These are phyloP conservation scores for Stichodactyla helianthus DNA, from an alignment of 64 coral and sea anemone species.

Conservation along the genomic window DNA sequence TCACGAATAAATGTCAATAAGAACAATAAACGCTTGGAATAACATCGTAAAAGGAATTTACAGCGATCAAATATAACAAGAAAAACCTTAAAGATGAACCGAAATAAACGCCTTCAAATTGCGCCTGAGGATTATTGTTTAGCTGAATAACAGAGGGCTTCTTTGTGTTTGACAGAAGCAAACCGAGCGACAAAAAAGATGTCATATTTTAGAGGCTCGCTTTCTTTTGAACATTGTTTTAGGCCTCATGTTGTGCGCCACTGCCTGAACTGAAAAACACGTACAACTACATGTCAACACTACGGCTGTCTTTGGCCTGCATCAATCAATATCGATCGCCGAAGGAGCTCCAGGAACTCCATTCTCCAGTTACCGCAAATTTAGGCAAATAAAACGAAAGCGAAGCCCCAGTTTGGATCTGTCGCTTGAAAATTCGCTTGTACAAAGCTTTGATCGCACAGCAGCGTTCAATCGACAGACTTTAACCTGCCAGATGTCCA, in stretches of 20 bases:
- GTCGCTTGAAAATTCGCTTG: not conserved
- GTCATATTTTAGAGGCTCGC: not conserved
- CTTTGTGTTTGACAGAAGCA: not conserved
- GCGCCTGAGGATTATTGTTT: not conserved
- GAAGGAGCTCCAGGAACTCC: not conserved
- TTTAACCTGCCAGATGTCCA: not conserved
- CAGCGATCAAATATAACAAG: slow-evolving; percentile 7
- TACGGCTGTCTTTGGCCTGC: not conserved
- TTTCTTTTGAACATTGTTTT: not conserved
- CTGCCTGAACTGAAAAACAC: not conserved
- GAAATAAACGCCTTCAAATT: not conserved
- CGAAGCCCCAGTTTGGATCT: not conserved
- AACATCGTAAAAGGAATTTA: slow-evolving; percentile 16
- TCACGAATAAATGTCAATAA: slow-evolving; percentile 20
- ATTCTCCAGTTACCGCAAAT: not conserved
- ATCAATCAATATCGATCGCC: not conserved
- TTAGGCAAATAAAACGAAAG: not conserved
- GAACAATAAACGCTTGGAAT: slow-evolving; percentile 9
- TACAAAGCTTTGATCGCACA: not conserved
- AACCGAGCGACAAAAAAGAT: not conserved
- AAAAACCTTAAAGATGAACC: not conserved
- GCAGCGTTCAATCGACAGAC: not conserved
- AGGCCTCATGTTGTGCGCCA: slow-evolving; percentile 3
- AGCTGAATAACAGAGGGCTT: not conserved
- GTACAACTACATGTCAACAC: not conserved